Evolutionary conservation across 2,888 invertebrate genomes (phyloP), one percentile per base, ranked within the genome.

Genomic region (Lochmaea capreae): DNA sequence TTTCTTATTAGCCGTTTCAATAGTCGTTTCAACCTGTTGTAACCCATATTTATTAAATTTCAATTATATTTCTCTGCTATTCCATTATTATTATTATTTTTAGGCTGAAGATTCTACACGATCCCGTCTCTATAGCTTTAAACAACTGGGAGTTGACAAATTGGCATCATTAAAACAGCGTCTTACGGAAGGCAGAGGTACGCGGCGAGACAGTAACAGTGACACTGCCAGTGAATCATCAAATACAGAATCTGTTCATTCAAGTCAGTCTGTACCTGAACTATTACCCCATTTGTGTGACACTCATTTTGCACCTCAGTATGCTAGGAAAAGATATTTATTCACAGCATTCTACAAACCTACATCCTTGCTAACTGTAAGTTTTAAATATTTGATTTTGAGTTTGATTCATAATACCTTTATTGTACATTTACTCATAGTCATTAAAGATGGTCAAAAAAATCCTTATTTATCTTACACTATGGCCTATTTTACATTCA

Each of bases 71-170:
- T 52, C 6, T 68, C 42, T 59, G 42, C 46, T 9, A 57, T 16
- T 72, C 67, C 46, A n/a, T n/a, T n/a, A 33, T n/a, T 22, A 65
- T 65, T 18, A 11, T 10, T 39, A 14, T 54, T 67, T 73, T 33
- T 58, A 76, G 76, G 8, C 83, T 16, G 87, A 87, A 43, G 88
- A 87, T 49, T 82, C 83, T 0, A 86, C 85, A 78, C 84, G 84
- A 46, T 91, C 92, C 1, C 88, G 92, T 62, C 85, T 93, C 1
- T 90, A 91, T 78, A 92, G 90, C 74, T 86, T 93, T 6, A 92
- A 92, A 82, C 92, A 92, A 80, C 85, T 93, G 74, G 92, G 93
- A n/a, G 91, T 92, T 0, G 92, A 92, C 79, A 93, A 92, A 83
- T 86, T 93, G 58, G 90, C 90, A 33, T 90, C 89, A 58, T 87